Evolutionary conservation across 2,797 vertebrate species (phyloP), one percentile per base, ranked within the genome.

Genomic region (Gambusia yucatana): DNA sequence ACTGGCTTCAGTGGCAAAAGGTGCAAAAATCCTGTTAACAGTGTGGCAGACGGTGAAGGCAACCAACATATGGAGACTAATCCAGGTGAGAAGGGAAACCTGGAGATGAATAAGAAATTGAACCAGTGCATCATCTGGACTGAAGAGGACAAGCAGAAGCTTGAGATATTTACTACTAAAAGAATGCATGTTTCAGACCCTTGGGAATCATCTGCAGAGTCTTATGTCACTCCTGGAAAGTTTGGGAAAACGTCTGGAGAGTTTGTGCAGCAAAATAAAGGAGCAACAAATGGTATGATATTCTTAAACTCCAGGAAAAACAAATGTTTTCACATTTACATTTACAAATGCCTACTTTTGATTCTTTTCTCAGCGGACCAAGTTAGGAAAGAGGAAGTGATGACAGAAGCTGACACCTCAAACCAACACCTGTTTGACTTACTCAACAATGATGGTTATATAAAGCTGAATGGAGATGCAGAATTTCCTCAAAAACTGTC

Each of bases 281-380:
- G 82, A 33, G 43, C 41, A 59, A 81, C 59, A 46, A 76, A 78
- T 83, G 93, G 95, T 95, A 90, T 85, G 93, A 71, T 2, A 46
- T 75, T 28, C 46, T 57, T n/a, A 50, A 11, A 72, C 0, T 28
- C 0, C 1, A 7, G 1, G 72, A 0, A 77, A 72, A 77, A 36
- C 20, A 16, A 46, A 43, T 50, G 20, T 43, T 55, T 71, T 1
- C 52, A n/a, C 28, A 44, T 72, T 80, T 25, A 36, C 17, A 82
- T 50, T 77, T 43, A 57, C 13, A 36, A 78, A 70, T 65, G 47
- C 1, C 16, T 55, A 33, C 11, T 3, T 57, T 10, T 48, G 30
- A 0, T 87, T 77, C 76, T 73, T n/a, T 82, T 79, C 75, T 67
- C 70, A 91, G 89, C 2, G 22, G 79, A 75, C 77, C 43, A 4